A percentile compares a stretch with the other conserved stretches of the same genome.
These are phyloP conservation scores for Pangasianodon gigas DNA, from an alignment of 2,113 vertebrate species.

Conservation along the genomic window DNA sequence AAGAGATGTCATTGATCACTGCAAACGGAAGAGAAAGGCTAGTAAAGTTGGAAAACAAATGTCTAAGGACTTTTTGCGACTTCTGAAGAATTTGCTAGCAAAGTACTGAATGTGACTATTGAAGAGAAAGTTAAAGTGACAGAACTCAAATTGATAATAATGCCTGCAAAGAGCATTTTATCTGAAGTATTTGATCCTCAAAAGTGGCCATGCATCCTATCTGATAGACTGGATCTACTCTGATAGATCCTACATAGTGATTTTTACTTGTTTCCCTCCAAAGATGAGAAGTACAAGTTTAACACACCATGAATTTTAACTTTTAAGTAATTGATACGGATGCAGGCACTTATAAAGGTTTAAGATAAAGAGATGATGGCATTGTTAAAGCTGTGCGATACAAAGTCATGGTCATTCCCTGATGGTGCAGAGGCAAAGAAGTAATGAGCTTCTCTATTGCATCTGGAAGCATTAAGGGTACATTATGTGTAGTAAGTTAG, in stretches of 20 bases:
- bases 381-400: neutral
- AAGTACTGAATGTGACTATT: slow-evolving; percentile 27
- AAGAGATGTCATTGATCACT: slow-evolving; percentile 49
- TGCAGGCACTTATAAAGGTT: neutral
- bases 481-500: neutral
- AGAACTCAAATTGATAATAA: slow-evolving; percentile 43
- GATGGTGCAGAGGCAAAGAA: neutral
- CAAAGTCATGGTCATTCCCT: neutral
- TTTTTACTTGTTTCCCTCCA: slow-evolving; percentile 6
- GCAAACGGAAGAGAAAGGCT: slow-evolving; percentile 26
- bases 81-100: slow-evolving; percentile 32
- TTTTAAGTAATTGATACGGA: neutral
- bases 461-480: neutral
- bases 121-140: slow-evolving; percentile 25
- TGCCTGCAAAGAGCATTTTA: neutral
- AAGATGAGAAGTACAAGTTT: neutral
- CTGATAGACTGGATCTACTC: slow-evolving; percentile 10
- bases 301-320: neutral
- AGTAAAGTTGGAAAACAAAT: slow-evolving; percentile 48
- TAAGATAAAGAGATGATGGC: neutral
- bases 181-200: neutral
- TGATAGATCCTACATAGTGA: neutral
- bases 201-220: neutral
- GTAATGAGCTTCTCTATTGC: neutral
- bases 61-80: slow-evolving; percentile 39